Percentiles rank a stretch among this genome's conserved stretches.
Evolutionary conservation across 2,797 vertebrate genomes (phyloP).

Genomic region (Gambelia wislizenii): DNA sequence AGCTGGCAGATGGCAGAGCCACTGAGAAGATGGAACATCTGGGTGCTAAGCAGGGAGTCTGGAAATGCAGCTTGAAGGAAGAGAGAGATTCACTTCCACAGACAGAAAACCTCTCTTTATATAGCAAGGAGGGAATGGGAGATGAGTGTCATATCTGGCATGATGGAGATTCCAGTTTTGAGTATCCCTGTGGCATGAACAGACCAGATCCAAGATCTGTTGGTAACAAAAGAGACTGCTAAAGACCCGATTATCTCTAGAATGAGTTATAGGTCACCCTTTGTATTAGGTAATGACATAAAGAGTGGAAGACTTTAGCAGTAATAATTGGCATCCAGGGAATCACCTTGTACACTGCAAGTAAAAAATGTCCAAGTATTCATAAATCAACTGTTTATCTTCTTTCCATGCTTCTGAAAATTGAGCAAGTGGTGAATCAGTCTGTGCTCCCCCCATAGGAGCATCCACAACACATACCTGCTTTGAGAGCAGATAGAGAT

Average conservation of each 20-base stretch:
- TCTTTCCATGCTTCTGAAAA: not conserved
- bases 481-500: not conserved
- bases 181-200: not conserved
- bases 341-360: not conserved
- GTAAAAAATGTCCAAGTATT: not conserved
- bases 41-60: slow-evolving; percentile 1
- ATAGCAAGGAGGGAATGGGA: not conserved
- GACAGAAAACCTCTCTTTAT: not conserved
- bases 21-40: slow-evolving; percentile 21
- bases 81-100: not conserved
- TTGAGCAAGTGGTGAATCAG: not conserved
- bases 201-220: not conserved
- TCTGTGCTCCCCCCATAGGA: no score
- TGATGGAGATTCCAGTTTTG: not conserved
- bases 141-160: fast-evolving
- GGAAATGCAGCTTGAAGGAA: not conserved
- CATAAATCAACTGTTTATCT: not conserved
- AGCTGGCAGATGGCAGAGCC: slow-evolving; percentile 15
- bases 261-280: not conserved
- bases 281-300: not conserved
- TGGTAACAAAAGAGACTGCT: not conserved
- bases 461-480: not conserved
- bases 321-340: not conserved
- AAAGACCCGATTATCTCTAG: not conserved
- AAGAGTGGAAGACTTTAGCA: not conserved